A percentile compares a stretch with the other conserved stretches of the same genome.
Evolutionary conservation across 2,113 vertebrate genomes (phyloP).

Genomic region (Bufo gargarizans): DNA sequence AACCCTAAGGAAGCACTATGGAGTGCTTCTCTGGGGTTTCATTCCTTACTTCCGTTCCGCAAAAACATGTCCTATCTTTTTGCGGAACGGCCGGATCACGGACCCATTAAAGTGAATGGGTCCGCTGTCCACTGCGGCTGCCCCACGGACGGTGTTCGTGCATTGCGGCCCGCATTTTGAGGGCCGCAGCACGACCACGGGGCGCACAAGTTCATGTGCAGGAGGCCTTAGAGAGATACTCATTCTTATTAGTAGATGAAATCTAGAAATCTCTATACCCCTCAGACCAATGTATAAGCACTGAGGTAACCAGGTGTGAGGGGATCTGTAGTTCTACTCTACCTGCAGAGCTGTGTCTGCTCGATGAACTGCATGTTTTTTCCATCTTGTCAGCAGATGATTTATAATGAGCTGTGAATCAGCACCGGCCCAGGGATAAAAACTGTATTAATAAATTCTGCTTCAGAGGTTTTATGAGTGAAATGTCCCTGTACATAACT

Average conservation of each 20-base stretch:
- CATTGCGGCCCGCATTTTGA: no score
- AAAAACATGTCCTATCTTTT: no score
- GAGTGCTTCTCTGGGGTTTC: no score
- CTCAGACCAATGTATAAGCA: background rate
- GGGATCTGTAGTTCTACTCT: background rate
- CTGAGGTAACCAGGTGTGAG: background rate
- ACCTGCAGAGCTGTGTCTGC: background rate
- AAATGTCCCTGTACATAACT: constrained; percentile 43
- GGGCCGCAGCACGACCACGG: no score
- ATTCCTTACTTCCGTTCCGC: no score
- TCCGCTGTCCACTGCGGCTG: no score
- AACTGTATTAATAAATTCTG: constrained; percentile 38
- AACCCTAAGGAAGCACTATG: no score
- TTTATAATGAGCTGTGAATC: background rate
- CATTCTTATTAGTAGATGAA: background rate
- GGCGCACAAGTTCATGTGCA: no score
- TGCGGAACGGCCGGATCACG: no score
- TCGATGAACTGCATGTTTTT: background rate
- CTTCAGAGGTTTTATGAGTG: constrained; percentile 38
- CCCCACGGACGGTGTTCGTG: no score
- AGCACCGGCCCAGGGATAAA: background rate
- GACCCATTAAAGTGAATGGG: no score
- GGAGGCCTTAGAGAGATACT: background rate
- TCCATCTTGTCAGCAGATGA: background rate
- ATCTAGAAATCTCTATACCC: background rate